Conservation (phyloP, 1,140 invertebrate genomes). For the Venustaconcha ellipsiformis region DNA sequence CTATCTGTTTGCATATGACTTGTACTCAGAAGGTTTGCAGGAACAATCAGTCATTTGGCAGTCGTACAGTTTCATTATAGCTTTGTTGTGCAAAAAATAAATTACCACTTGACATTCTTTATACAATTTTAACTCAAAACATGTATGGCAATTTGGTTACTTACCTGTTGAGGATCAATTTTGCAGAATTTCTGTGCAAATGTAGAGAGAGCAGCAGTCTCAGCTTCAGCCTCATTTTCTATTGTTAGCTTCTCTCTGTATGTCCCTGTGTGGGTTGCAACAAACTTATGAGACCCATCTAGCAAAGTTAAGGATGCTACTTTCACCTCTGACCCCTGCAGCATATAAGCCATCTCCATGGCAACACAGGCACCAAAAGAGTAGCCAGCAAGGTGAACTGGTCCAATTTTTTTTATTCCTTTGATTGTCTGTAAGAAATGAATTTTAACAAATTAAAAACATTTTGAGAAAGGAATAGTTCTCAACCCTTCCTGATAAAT, state of each 20-base stretch:
- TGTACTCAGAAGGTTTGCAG: too few relatives aligned
- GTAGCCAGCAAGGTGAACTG: conserved; percentile 91
- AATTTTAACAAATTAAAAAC: neutral
- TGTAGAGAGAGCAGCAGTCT: conserved; percentile 82
- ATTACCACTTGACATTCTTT: too few relatives aligned
- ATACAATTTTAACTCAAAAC: too few relatives aligned
- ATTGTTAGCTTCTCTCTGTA: conserved; percentile 51
- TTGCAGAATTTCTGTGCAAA: conserved; percentile 81
- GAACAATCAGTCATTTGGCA: too few relatives aligned
- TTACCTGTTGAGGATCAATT: too few relatives aligned
- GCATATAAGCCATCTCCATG: conserved; percentile 93
- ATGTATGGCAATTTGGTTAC: too few relatives aligned
- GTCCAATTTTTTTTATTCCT: conserved; percentile 71
- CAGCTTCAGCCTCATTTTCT: conserved; percentile 64
- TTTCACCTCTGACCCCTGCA: conserved; percentile 55
- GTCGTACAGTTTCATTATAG: too few relatives aligned
- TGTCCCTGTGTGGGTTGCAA: conserved; percentile 80
- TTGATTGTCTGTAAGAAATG: conserved; percentile 12
- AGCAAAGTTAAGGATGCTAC: conserved; percentile 73
- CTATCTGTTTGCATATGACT: too few relatives aligned
- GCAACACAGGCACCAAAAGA: conserved; percentile 93
- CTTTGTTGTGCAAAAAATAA: too few relatives aligned
- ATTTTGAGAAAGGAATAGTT: neutral
- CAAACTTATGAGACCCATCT: conserved; percentile 93
- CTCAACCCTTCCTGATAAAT: neutral